phyloP scores from a whole-genome alignment of 1,140 invertebrate genomes.

The Melitaea cinxia region DNA sequence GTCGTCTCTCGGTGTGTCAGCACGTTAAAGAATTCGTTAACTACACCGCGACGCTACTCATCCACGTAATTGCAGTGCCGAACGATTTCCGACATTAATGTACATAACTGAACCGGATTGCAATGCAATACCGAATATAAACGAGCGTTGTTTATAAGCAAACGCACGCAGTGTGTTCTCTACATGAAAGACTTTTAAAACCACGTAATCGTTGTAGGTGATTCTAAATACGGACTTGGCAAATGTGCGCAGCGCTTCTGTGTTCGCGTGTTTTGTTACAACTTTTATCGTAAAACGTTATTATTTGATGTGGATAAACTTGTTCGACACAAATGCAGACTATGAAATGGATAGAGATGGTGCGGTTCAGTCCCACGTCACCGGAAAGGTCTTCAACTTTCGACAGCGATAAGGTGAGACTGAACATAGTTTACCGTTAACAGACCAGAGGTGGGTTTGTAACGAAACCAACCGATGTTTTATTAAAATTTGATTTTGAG shows the following conservation, averaged over 20 bases:
- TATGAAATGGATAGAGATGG: constrained; percentile 78
- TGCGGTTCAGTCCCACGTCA: constrained; percentile 62
- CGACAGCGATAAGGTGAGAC: constrained; percentile 70
- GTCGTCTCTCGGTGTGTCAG: constrained; percentile 44
- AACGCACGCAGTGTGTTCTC: constrained; percentile 48
- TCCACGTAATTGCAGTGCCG: constrained; percentile 40
- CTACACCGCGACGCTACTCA: constrained; percentile 36
- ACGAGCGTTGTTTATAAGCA: constrained; percentile 65
- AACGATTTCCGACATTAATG: constrained; percentile 50
- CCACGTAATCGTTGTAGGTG: constrained; percentile 63
- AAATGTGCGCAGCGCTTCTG: constrained; percentile 55
- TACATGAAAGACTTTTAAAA: constrained; percentile 46
- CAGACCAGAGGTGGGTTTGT: background rate
- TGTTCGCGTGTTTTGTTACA: constrained; percentile 39
- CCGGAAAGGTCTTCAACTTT: constrained; percentile 63
- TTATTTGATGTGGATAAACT: constrained; percentile 46
- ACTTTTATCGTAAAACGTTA: constrained; percentile 33
- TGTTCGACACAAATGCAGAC: constrained; percentile 63
- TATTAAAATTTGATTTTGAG: background rate
- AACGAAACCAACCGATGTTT: background rate
- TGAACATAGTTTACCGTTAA: constrained; percentile 46
- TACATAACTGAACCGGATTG: constrained; percentile 39
- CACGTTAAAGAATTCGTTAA: constrained; percentile 37
- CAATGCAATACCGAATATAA: constrained; percentile 42
- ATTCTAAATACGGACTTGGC: constrained; percentile 63